Conservation (phyloP, 1,140 invertebrate genomes). For the Platyura marginata region DNA sequence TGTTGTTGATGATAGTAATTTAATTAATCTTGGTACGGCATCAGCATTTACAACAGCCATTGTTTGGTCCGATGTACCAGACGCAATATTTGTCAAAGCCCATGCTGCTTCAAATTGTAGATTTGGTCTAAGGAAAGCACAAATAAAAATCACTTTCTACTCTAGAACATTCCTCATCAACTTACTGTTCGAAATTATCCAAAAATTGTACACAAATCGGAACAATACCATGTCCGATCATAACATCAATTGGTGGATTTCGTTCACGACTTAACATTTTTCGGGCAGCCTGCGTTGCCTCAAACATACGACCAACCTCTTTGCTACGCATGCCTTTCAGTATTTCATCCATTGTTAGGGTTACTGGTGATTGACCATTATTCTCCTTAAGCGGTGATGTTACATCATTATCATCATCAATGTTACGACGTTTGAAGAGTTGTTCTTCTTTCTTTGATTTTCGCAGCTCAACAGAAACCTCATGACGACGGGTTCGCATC, state of each 20-base stretch:
- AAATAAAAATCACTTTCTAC: conserved; percentile 1
- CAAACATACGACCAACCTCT: conserved; percentile 39
- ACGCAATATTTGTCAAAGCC: conserved; percentile 97
- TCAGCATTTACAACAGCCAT: conserved; percentile 66
- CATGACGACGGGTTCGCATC: too few species aligned
- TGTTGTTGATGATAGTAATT: conserved; percentile 51
- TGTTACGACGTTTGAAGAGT: conserved; percentile 82
- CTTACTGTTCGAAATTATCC: conserved; percentile 45
- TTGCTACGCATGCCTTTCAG: conserved; percentile 39
- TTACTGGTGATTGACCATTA: conserved; percentile 25
- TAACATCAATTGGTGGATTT: conserved; percentile 83
- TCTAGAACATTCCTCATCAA: conserved; percentile 3
- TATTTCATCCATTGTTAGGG: conserved; percentile 36
- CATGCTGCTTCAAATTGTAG: conserved; percentile 96
- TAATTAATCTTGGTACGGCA: conserved; percentile 71
- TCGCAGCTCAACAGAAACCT: conserved; percentile 78
- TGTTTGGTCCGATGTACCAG: conserved; percentile 81
- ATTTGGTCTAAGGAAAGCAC: conserved; percentile 38
- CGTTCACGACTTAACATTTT: conserved; percentile 82
- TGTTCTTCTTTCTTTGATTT: conserved; percentile 92
- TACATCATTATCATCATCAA: conserved; percentile 36
- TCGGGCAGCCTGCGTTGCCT: conserved; percentile 55
- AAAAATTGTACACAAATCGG: conserved; percentile 70
- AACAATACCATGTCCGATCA: conserved; percentile 76
- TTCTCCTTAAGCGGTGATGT: conserved; percentile 33